A percentile compares a stretch with the other conserved stretches of the same genome.
Conservation (phyloP, 2,113 vertebrate genomes). For the Seriola dumerili region DNA sequence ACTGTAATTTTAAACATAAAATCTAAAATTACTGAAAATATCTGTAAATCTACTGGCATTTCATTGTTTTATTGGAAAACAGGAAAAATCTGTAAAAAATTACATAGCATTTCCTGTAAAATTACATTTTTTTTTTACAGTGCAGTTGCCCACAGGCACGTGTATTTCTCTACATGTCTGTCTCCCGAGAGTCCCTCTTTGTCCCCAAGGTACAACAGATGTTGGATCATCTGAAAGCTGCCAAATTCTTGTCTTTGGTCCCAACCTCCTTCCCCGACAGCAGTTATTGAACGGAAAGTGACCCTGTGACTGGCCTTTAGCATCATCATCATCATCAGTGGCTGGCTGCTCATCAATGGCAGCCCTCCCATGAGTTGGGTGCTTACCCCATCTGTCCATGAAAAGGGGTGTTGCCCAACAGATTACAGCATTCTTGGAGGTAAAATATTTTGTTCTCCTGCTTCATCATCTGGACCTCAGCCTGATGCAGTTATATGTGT, state of each 20-base stretch:
- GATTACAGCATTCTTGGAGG: neutral
- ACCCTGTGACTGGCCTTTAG: neutral
- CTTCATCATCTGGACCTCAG: neutral
- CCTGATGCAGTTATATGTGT: neutral
- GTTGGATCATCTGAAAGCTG: slow-evolving; percentile 30
- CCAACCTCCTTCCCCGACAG: neutral
- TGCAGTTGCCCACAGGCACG: neutral
- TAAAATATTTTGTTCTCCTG: neutral
- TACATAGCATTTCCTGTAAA: too few relatives aligned
- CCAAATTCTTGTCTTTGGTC: slow-evolving; percentile 12
- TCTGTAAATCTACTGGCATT: too few relatives aligned
- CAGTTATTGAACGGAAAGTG: neutral
- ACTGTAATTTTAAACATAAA: too few relatives aligned
- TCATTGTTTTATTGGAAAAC: too few relatives aligned
- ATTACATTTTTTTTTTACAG: too few relatives aligned
- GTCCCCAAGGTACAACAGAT: slow-evolving; percentile 13
- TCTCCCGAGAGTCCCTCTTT: neutral
- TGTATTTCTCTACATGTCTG: neutral
- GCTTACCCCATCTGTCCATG: neutral
- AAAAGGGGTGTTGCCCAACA: neutral
- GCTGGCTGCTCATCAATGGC: neutral
- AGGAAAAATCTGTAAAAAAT: too few relatives aligned
- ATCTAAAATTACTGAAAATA: too few relatives aligned
- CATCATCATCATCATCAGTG: neutral
- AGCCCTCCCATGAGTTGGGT: neutral